Conservation (phyloP, 2,113 vertebrate genomes). For the Odocoileus virginianus region DNA sequence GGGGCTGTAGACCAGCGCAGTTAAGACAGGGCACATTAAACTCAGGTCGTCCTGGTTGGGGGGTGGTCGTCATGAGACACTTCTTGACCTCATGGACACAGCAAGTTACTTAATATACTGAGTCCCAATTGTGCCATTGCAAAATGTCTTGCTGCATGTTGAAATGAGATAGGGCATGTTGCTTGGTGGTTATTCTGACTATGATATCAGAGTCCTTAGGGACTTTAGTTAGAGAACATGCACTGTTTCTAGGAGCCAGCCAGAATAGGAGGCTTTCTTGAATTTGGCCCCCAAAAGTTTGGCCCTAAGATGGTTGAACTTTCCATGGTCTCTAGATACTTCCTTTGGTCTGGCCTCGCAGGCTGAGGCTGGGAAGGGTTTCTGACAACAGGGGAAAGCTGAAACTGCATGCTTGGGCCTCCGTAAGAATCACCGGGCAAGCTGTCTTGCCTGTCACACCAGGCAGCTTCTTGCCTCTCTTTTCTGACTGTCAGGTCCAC, state of each 20-base stretch:
- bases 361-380: not conserved
- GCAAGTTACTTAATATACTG: not conserved
- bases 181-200: not conserved
- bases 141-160: not conserved
- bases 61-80: too few relatives aligned
- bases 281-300: not conserved
- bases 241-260: not conserved
- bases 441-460: too few relatives aligned
- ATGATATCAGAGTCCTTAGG: not conserved
- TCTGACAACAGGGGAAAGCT: not conserved
- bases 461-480: not conserved
- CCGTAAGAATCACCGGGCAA: not conserved
- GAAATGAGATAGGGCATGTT: not conserved
- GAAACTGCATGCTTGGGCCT: fast-evolving
- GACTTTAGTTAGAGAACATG: not conserved
- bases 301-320: not conserved
- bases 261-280: not conserved
- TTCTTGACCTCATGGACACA: not conserved
- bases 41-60: not conserved
- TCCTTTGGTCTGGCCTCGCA: not conserved
- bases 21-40: not conserved
- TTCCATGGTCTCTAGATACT: not conserved
- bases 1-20: not conserved
- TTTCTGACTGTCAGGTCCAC: fast-evolving
- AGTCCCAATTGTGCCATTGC: not conserved